phyloP scores from a whole-genome alignment of 2,113 vertebrate species.

The Prunella himalayana region DNA sequence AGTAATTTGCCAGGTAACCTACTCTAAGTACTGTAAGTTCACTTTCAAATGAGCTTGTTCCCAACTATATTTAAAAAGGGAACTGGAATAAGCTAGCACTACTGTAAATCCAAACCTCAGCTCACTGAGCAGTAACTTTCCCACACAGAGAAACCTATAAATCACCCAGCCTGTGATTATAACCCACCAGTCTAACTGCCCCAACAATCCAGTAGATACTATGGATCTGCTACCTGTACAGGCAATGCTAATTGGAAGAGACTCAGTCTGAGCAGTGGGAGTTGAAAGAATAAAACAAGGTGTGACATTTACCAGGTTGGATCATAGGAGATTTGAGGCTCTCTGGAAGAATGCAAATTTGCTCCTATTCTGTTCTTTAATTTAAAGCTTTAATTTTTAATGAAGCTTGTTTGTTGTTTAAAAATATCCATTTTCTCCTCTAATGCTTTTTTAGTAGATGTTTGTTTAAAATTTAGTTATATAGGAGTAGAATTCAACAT shows the following conservation, averaged over 20 bases:
- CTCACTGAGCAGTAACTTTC: neutral
- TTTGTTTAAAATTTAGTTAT: neutral
- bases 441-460: neutral
- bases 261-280: neutral
- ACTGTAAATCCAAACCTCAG: neutral
- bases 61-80: neutral
- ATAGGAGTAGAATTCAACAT: neutral
- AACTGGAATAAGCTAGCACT: neutral
- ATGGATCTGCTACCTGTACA: neutral
- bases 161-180: neutral
- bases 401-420: neutral
- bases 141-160: neutral
- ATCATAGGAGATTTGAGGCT: neutral
- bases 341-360: neutral
- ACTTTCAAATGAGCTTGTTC: constrained; percentile 4
- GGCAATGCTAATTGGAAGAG: neutral
- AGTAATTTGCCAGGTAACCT: neutral
- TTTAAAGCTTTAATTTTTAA: neutral
- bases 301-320: neutral
- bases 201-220: neutral
- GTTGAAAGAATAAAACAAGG: neutral
- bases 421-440: neutral
- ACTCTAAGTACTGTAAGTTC: neutral
- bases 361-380: neutral
- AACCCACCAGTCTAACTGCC: neutral